Conservation (phyloP, 1,140 invertebrate genomes). For the Stenopsyche tienmushanensis region DNA sequence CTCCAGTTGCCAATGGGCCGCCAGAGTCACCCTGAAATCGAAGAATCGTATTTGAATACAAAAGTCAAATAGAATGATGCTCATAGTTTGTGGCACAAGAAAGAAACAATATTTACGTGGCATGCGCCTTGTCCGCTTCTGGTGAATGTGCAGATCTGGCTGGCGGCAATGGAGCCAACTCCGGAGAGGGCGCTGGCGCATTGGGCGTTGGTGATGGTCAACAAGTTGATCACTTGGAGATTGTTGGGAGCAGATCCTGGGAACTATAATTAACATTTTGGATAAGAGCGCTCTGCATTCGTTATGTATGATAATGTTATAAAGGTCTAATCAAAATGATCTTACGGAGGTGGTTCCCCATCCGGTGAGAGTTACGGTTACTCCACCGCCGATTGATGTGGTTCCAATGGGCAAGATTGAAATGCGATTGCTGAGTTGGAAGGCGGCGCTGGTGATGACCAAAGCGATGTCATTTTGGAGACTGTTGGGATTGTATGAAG, state of each 20-base stretch:
- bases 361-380: constrained; percentile 50
- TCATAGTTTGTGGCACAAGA: background rate
- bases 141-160: constrained; percentile 60
- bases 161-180: constrained; percentile 19
- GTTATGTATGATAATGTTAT: too few relatives aligned
- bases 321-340: background rate
- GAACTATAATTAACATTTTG: too few relatives aligned
- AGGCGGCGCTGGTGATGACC: constrained; percentile 47
- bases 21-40: constrained; percentile 64
- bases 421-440: constrained; percentile 50
- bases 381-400: constrained; percentile 45
- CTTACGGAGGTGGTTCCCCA: constrained; percentile 55
- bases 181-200: constrained; percentile 17
- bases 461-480: constrained; percentile 49
- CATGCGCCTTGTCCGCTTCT: constrained; percentile 60
- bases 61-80: background rate
- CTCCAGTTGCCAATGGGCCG: constrained; percentile 53
- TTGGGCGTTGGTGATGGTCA: constrained; percentile 10
- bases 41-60: too few relatives aligned
- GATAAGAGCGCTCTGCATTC: too few relatives aligned
- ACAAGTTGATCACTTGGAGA: constrained; percentile 48
- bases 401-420: constrained; percentile 49
- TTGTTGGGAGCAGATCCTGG: constrained; percentile 24
- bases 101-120: constrained; percentile 42
- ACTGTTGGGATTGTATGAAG: constrained; percentile 44